These are phyloP conservation scores for Synergus laeviventris DNA, from an alignment of 2,888 invertebrate genomes.

Conservation along the genomic window DNA sequence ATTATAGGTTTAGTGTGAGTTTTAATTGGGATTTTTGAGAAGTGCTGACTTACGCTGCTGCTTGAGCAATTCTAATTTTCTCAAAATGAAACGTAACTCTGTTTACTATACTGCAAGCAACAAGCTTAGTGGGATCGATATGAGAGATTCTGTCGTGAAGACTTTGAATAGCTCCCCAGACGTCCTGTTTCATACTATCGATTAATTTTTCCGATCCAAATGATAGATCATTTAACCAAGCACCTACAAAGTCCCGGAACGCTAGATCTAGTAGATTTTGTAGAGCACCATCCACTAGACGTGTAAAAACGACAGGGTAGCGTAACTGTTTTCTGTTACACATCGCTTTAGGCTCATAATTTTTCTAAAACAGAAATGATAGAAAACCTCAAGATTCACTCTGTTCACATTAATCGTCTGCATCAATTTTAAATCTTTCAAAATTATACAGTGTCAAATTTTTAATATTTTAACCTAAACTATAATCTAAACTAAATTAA, in stretches of 20 bases:
- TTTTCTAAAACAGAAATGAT: conserved; percentile 63
- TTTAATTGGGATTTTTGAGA: background rate
- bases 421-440: no score
- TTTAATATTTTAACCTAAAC: no score
- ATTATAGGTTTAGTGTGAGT: background rate
- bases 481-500: no score
- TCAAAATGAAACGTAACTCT: conserved; percentile 91
- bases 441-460: no score
- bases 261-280: conserved; percentile 89
- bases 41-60: conserved; percentile 82
- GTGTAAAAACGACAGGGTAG: conserved; percentile 88
- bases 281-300: conserved; percentile 89
- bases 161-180: conserved; percentile 88
- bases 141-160: conserved; percentile 85
- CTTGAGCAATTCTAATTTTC: conserved; percentile 86
- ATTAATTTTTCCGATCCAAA: conserved; percentile 82
- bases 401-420: no score
- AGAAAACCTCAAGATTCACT: background rate
- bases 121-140: conserved; percentile 88
- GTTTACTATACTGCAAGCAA: conserved; percentile 89
- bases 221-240: conserved; percentile 85
- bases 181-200: conserved; percentile 85
- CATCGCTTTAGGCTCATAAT: conserved; percentile 67
- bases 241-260: conserved; percentile 86
- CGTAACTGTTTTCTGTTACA: conserved; percentile 77